Base-by-base conservation (phyloP, 2,888 invertebrate genomes). In the Mesorhabditis belari region DNA sequence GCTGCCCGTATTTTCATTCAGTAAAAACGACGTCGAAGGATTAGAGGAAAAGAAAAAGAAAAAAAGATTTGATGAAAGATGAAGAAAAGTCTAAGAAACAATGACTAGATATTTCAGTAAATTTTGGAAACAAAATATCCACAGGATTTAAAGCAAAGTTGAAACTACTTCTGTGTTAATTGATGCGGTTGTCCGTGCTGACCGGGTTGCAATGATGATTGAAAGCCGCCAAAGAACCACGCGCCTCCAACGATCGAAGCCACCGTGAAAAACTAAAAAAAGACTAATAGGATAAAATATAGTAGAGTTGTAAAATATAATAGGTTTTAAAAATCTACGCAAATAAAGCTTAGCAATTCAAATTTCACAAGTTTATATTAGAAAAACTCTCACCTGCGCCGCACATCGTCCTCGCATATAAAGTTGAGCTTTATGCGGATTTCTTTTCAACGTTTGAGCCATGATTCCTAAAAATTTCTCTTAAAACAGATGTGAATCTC, bases 391-490 rank as follows among this genome's bases (percentile, higher is more conserved):
- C 51, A 66, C 71, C 55, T 76, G 76, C 17, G 75, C 75, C 21
- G 69, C 66, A 51, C 63, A 63, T 23, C 76, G 64, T 28, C 76
- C 76, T 49, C 76, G 62, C 76, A 76, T 76, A 64, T 69, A 76
- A 21, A 72, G 55, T 55, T 76, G 76, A 4, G 76, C 73, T 23
- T 68, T 60, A 21, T 67, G 60, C 21, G 66, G 59, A 58, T 75
- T 74, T 52, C 70, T 63, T 51, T 69, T 73, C 57, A 74, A 51
- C 5, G 72, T 73, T 12, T 74, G 63, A 23, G 62, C 66, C 57
- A 70, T 63, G 71, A 75, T 75, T 58, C 74, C 74, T 74, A 55
- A 58, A 71, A 28, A 35, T n/a, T 19, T 35, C 21, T 9, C 4
- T 24, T 51, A 52, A 57, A 23, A 49, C 23, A 52, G 12, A 9